phyloP scores from a whole-genome alignment of 2,113 vertebrate genomes.

The Oncorhynchus kisutch region DNA sequence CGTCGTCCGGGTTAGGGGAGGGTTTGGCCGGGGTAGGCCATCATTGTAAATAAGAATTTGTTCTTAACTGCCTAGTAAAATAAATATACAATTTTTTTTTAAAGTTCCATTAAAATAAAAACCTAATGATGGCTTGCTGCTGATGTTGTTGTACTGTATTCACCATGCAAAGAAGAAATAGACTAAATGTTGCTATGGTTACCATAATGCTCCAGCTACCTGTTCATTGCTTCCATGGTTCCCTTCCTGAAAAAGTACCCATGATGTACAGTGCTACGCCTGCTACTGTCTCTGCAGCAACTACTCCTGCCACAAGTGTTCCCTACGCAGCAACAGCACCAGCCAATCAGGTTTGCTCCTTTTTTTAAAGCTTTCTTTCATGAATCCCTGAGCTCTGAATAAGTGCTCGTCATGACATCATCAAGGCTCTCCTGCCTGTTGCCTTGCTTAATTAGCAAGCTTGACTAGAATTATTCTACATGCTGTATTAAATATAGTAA shows the following conservation, averaged over 20 bases:
- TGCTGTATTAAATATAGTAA: constrained; percentile 15
- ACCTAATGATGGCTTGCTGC: constrained; percentile 90
- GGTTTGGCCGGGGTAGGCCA: no score
- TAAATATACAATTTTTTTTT: no score
- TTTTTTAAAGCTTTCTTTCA: constrained; percentile 99
- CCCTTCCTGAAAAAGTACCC: constrained; percentile 85
- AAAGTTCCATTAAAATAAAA: no score
- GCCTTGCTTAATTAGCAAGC: constrained; percentile 43
- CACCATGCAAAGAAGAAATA: constrained; percentile 79
- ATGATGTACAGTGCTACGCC: constrained; percentile 99
- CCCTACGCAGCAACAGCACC: constrained; percentile 99
- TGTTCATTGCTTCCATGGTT: constrained; percentile 81
- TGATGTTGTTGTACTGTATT: constrained; percentile 80
- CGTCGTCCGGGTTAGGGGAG: no score
- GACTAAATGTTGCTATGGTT: constrained; percentile 74
- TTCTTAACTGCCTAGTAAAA: no score
- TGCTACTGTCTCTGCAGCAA: constrained; percentile 99
- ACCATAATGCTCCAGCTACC: constrained; percentile 92
- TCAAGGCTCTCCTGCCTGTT: constrained; percentile 85
- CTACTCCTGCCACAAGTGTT: constrained; percentile 99
- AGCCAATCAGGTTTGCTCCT: constrained; percentile 99
- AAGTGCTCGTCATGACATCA: constrained; percentile 81
- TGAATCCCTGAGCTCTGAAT: constrained; percentile 93
- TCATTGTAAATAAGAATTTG: no score
- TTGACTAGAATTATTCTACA: constrained; percentile 38